A percentile compares a stretch with the other conserved stretches of the same genome.
phyloP scores from a whole-genome alignment of 2,113 vertebrate genomes.

The Helogale parvula region DNA sequence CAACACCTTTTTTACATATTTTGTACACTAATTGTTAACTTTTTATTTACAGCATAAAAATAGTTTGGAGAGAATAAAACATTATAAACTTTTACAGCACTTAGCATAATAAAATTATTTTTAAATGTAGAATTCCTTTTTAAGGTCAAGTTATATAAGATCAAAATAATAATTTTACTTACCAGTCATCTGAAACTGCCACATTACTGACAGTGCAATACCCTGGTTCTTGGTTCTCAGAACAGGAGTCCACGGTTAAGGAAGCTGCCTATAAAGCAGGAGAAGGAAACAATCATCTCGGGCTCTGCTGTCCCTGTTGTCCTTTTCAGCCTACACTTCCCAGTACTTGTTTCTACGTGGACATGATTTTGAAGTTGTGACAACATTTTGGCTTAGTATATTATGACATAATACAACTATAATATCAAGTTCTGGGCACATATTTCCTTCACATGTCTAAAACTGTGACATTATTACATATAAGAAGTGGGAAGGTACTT shows the following conservation, averaged over 20 bases:
- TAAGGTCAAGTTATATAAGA: not conserved
- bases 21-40: not conserved
- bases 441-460: not conserved
- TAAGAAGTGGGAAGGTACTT: not conserved
- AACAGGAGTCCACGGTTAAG: constrained; percentile 95
- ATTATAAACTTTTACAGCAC: not conserved
- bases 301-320: accelerated
- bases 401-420: not conserved
- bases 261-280: constrained; percentile 91
- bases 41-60: not conserved
- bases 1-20: not conserved
- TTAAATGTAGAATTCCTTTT: not conserved
- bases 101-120: not conserved
- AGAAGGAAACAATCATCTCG: not conserved
- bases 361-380: not conserved
- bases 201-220: constrained; percentile 96
- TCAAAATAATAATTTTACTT: not conserved
- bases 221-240: constrained; percentile 94
- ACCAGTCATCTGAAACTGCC: constrained; percentile 96
- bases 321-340: not conserved
- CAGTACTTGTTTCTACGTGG: not conserved
- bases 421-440: not conserved
- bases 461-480: not conserved
- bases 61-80: not conserved
- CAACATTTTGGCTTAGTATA: not conserved